phyloP scores from a whole-genome alignment of 2,113 vertebrate genomes.

The Gymnarchus niloticus region DNA sequence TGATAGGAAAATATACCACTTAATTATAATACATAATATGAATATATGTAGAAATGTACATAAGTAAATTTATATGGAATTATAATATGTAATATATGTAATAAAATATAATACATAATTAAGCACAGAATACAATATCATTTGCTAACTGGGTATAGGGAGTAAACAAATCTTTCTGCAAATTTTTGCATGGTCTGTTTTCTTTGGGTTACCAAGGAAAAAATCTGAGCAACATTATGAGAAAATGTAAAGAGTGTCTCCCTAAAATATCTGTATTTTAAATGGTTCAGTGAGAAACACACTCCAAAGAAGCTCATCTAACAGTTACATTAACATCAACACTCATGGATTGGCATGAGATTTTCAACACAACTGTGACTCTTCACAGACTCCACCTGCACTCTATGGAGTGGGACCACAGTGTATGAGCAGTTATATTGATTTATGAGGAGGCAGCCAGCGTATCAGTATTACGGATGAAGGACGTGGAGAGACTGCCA shows the following conservation, averaged over 20 bases:
- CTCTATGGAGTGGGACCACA: neutral
- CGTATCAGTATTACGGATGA: neutral
- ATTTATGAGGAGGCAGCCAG: neutral
- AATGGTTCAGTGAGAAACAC: neutral
- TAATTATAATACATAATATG: too few relatives aligned
- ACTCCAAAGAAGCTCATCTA: neutral
- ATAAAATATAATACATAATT: neutral
- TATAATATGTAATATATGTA: too few relatives aligned
- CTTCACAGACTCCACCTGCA: neutral
- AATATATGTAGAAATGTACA: too few relatives aligned
- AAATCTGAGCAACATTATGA: neutral
- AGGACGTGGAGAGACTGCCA: neutral
- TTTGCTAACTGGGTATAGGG: neutral
- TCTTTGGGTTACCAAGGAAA: neutral
- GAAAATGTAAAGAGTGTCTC: neutral
- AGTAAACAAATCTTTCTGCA: neutral
- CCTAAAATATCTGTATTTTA: neutral
- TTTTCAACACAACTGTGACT: neutral
- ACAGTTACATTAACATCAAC: neutral
- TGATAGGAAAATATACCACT: too few relatives aligned
- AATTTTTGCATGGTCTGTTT: neutral
- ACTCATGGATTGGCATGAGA: neutral
- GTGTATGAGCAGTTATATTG: neutral
- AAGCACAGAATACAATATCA: too few relatives aligned
- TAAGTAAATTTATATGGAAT: neutral